Percentiles rank a stretch among this genome's conserved stretches.
Conservation (phyloP, 2,797 vertebrate species). For the Hephaestus fuliginosus region DNA sequence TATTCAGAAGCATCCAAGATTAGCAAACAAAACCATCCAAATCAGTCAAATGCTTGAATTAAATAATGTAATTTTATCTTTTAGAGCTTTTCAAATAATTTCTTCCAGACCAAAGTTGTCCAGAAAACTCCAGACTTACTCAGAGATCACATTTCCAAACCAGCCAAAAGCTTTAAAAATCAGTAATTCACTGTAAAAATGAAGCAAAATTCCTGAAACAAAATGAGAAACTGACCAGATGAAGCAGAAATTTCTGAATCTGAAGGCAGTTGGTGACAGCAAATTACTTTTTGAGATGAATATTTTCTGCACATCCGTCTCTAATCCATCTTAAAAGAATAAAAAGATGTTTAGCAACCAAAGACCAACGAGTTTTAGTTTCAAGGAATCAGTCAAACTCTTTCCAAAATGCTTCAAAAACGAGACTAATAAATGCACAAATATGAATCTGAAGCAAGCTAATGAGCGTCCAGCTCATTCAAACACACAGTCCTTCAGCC, state of each 20-base stretch:
- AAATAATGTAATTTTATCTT: neutral
- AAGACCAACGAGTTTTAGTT: neutral
- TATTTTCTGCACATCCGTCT: neutral
- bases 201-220: neutral
- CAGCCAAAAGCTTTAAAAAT: neutral
- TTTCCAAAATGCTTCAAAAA: neutral
- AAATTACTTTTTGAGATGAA: neutral
- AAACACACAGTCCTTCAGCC: constrained; percentile 1
- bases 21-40: too few species aligned
- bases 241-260: neutral
- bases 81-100: neutral
- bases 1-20: too few species aligned
- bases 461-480: neutral
- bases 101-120: neutral
- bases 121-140: neutral
- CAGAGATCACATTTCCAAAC: neutral
- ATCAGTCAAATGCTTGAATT: too few species aligned
- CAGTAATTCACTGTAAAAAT: neutral
- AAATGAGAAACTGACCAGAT: neutral
- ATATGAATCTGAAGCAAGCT: neutral
- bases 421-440: neutral
- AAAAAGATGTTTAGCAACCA: neutral
- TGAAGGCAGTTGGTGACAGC: too few species aligned
- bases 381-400: neutral
- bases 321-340: neutral